Conservation (phyloP, 2,888 invertebrate species). For the Apodemia hepburni region DNA sequence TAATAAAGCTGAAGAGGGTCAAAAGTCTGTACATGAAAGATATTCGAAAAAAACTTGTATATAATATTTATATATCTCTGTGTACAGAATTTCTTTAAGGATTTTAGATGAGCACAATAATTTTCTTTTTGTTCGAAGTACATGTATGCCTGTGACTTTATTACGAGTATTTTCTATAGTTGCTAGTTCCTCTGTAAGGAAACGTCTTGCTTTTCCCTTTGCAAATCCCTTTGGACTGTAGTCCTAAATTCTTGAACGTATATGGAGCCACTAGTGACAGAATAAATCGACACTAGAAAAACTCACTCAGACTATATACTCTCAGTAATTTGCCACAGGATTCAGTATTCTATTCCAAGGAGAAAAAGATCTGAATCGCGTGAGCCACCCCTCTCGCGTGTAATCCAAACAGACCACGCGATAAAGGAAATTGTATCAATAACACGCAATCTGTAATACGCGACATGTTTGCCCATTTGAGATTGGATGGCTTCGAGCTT, state of each 20-base stretch:
- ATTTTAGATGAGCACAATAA: too few species aligned
- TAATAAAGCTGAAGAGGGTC: too few species aligned
- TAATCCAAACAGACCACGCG: conserved; percentile 11
- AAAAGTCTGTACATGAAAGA: too few species aligned
- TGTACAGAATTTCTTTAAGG: too few species aligned
- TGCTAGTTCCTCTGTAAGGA: too few species aligned
- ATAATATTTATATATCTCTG: too few species aligned
- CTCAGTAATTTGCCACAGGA: background rate
- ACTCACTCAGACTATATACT: background rate
- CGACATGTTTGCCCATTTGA: conserved; percentile 13
- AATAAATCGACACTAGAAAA: conserved; percentile 8
- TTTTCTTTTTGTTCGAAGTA: too few species aligned
- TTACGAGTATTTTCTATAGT: too few species aligned
- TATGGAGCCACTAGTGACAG: background rate
- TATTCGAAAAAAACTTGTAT: too few species aligned
- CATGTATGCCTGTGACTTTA: too few species aligned
- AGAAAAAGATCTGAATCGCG: background rate
- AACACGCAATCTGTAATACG: conserved; percentile 13
- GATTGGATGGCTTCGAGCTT: background rate
- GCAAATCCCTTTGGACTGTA: background rate
- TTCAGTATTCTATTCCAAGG: background rate
- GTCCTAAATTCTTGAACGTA: background rate
- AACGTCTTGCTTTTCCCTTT: background rate
- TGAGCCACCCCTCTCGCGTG: too few species aligned
- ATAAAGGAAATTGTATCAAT: conserved; percentile 14